Base-by-base conservation (phyloP, 2,797 vertebrate genomes). In the Girardinus metallicus region DNA sequence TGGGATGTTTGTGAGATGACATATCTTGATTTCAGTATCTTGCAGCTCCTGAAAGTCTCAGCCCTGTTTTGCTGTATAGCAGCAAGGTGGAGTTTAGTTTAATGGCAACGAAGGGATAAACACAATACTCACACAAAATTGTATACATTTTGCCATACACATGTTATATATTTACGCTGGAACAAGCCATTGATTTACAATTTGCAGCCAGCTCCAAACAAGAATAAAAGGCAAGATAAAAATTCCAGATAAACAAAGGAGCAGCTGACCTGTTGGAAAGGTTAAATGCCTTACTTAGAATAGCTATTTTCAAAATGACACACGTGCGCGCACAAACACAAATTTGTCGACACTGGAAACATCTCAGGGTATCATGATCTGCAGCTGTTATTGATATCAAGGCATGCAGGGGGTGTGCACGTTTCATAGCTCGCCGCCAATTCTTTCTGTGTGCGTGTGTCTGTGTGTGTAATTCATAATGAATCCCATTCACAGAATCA, bases 351-450 rank as follows among this genome's bases (percentile, higher is more conserved):
- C 76, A 41, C 47, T 82, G 86, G 73, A 91, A 89, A 85, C 85
- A 77, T 87, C 85, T 87, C 62, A 70, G 87, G 83, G 83, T 86
- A 85, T 92, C 71, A 85, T 90, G 88, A 84, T 77, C 66, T 83
- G 91, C 95, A 96, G 94, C 95, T 96, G 95, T 93, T 87, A 94
- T 93, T 95, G 89, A 95, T 96, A 94, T 94, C 85, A 83, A 55
- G 39, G 83, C 47, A 41, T 46, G 80, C 90, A 85, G 86, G 89
- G 68, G 84, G 81, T 92, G 87, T 89, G 89, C 85, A 88, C 83
- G 83, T 92, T 87, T 88, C 77, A 76, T 93, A 83, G 82, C 92
- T 92, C 89, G 81, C 92, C 91, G 93, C 92, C 90, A 78, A 82
- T 80, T 89, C 75, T 83, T n/a, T 84, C 77, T 86, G 76, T 84